Evolutionary conservation across 1,140 invertebrate species (phyloP).

Genomic region (Halictus rubicundus): DNA sequence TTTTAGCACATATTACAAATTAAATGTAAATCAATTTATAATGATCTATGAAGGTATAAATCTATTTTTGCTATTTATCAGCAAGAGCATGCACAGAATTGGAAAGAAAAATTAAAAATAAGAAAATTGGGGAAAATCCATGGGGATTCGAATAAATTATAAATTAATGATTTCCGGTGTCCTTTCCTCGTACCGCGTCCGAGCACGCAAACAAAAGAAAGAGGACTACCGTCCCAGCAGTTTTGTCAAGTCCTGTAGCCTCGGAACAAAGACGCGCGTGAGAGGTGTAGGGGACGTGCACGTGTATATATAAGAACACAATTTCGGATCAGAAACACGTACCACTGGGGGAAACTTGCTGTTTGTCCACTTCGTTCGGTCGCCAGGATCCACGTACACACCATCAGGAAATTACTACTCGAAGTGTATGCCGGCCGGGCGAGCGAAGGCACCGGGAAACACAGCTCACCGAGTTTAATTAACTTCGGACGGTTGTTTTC

Average conservation of each 20-base stretch:
- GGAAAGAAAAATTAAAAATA: too few species aligned
- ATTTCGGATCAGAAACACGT: constrained; percentile 64
- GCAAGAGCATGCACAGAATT: too few species aligned
- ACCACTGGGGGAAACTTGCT: constrained; percentile 65
- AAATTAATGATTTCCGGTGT: too few species aligned
- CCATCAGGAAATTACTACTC: constrained; percentile 74
- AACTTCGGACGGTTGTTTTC: constrained; percentile 72
- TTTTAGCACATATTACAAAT: too few species aligned
- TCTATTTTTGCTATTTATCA: too few species aligned
- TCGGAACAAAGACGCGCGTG: constrained; percentile 19
- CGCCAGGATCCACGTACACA: constrained; percentile 64
- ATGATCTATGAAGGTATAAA: too few species aligned
- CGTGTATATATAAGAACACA: constrained; percentile 57
- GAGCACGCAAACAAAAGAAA: neutral
- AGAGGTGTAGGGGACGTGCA: constrained; percentile 19
- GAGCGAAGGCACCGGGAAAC: constrained; percentile 62
- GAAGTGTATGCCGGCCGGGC: constrained; percentile 59
- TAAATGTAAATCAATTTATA: too few species aligned
- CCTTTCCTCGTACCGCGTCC: too few species aligned
- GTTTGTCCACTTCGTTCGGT: constrained; percentile 71
- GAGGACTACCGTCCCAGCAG: neutral
- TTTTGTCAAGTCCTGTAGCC: neutral
- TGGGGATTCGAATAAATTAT: too few species aligned
- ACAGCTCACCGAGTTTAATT: constrained; percentile 74
- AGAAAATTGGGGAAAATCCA: too few species aligned